Evolutionary conservation across 2,113 vertebrate genomes (phyloP).

Genomic region (Tachuris rubrigastra): DNA sequence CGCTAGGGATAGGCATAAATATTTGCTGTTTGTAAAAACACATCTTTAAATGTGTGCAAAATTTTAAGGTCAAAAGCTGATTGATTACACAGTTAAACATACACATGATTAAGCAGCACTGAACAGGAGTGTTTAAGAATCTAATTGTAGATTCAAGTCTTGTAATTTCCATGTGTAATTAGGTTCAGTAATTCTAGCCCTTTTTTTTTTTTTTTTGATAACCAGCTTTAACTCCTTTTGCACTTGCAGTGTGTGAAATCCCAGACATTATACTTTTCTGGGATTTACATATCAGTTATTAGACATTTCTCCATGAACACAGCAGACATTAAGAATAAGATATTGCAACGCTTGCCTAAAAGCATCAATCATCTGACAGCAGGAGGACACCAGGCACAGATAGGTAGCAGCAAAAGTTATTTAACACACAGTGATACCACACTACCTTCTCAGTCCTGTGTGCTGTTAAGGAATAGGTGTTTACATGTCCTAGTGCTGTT

Average conservation of each 20-base stretch:
- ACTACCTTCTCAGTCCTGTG: not conserved
- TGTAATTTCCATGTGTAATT: not conserved
- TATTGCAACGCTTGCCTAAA: not conserved
- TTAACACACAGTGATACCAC: not conserved
- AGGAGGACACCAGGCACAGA: not conserved
- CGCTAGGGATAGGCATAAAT: not conserved
- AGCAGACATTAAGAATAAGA: not conserved
- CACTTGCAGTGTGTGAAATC: not conserved
- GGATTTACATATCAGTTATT: not conserved
- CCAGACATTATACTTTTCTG: not conserved
- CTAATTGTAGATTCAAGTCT: not conserved
- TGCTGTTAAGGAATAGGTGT: not conserved
- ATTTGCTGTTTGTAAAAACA: not conserved
- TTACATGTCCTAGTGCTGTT: not conserved
- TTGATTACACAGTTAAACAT: not conserved
- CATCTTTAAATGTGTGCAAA: not conserved
- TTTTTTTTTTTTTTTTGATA: not conserved
- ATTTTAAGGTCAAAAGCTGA: not conserved
- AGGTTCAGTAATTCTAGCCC: not conserved
- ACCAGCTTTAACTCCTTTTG: not conserved
- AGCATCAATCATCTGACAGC: not conserved
- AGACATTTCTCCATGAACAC: not conserved
- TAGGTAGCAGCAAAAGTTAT: not conserved
- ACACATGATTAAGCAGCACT: not conserved
- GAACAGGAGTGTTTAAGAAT: not conserved